Conservation (phyloP, 1,140 invertebrate species). For the Berghia stephanieae region DNA sequence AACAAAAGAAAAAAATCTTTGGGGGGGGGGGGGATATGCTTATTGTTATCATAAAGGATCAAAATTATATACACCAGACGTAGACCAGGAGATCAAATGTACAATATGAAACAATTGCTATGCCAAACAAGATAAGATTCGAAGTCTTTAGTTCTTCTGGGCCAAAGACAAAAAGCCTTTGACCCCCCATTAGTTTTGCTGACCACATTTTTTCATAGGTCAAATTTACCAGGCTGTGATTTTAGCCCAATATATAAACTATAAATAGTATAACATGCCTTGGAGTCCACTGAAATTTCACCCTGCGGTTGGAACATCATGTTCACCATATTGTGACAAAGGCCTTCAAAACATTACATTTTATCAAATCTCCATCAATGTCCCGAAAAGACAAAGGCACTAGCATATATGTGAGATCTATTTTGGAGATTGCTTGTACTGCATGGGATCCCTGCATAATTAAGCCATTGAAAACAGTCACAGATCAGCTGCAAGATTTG, state of each 20-base stretch:
- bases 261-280: no score
- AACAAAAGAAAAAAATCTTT: conserved; percentile 30
- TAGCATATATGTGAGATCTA: no score
- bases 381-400: no score
- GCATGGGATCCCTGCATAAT: no score
- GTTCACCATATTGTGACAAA: no score
- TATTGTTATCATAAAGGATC: conserved; percentile 28
- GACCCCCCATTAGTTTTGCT: conserved; percentile 22
- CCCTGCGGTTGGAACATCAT: no score
- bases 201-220: conserved; percentile 29
- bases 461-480: no score
- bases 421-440: no score
- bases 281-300: no score
- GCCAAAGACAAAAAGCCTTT: conserved; percentile 24
- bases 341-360: no score
- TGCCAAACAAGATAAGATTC: conserved; percentile 17
- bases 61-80: conserved; percentile 29
- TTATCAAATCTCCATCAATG: no score
- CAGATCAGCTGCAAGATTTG: no score
- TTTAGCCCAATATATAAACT: conserved; percentile 30
- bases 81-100: conserved; percentile 33
- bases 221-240: conserved; percentile 30
- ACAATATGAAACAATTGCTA: conserved; percentile 27
- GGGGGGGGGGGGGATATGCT: conserved; percentile 35
- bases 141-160: conserved; percentile 26